phyloP scores from a whole-genome alignment of 2,113 vertebrate species.

The Siniperca knerii region DNA sequence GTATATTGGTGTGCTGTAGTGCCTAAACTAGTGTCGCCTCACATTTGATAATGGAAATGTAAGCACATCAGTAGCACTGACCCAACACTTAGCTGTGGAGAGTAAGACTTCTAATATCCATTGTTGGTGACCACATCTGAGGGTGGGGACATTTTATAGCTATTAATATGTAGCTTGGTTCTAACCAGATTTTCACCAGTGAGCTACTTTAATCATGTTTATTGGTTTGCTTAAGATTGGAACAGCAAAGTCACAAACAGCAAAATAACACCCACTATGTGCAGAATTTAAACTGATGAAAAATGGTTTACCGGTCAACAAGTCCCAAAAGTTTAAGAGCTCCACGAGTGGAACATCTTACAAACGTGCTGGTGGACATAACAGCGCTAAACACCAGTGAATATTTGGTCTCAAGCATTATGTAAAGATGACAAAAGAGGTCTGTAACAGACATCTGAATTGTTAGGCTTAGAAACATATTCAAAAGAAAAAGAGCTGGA shows the following conservation, averaged over 20 bases:
- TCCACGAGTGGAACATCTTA: neutral
- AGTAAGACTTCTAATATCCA: neutral
- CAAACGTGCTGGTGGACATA: neutral
- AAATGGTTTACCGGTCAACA: neutral
- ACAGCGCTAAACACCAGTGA: neutral
- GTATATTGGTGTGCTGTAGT: neutral
- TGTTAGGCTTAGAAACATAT: neutral
- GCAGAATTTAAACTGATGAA: neutral
- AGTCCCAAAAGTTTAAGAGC: neutral
- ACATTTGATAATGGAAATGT: conserved; percentile 2
- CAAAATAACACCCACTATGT: neutral
- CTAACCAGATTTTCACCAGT: conserved; percentile 11
- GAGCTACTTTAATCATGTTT: neutral
- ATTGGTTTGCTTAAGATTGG: neutral
- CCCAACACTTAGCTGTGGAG: conserved; percentile 18
- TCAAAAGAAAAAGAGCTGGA: neutral
- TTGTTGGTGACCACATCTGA: conserved; percentile 1
- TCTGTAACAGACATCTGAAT: neutral
- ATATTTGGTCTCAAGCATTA: neutral
- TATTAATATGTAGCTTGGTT: neutral
- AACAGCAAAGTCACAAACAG: neutral
- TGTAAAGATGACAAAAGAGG: neutral
- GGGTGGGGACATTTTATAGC: neutral
- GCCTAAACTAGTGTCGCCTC: neutral
- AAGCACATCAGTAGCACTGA: neutral